Conservation (phyloP, 2,797 vertebrate genomes). For the Atherinosoma microstoma region DNA sequence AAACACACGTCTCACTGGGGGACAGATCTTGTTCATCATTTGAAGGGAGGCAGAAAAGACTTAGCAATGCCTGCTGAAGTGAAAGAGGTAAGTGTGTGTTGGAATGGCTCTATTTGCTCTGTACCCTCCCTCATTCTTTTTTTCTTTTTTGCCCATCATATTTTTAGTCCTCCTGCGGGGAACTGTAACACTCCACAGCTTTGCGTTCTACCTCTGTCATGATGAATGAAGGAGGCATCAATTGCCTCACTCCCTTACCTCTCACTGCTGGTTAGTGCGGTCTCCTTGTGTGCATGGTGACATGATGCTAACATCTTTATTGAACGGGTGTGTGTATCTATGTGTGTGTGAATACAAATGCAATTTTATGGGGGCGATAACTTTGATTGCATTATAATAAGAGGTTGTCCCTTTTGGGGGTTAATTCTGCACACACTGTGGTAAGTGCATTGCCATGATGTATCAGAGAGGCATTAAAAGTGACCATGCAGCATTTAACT, state of each 20-base stretch:
- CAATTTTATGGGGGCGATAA: constrained; percentile 41
- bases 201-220: constrained; percentile 70
- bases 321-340: constrained; percentile 28
- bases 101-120: constrained; percentile 71
- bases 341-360: constrained; percentile 35
- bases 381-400: constrained; percentile 62
- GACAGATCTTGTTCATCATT: constrained; percentile 70
- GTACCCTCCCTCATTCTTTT: constrained; percentile 64
- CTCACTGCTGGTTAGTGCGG: constrained; percentile 66
- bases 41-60: constrained; percentile 67
- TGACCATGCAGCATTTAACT: constrained; percentile 81
- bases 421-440: constrained; percentile 64
- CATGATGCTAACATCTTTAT: constrained; percentile 70
- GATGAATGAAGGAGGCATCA: constrained; percentile 69
- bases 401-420: constrained; percentile 53
- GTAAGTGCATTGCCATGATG: constrained; percentile 71
- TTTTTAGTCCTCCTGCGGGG: constrained; percentile 61
- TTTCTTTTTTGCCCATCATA: constrained; percentile 48
- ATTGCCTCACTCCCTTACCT: constrained; percentile 52
- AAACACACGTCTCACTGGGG: constrained; percentile 58
- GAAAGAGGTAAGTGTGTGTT: constrained; percentile 83
- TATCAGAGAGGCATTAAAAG: constrained; percentile 73
- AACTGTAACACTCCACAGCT: constrained; percentile 62
- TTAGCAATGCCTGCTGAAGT: constrained; percentile 84
- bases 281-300: constrained; percentile 75